Conservation (phyloP, 1,140 invertebrate genomes). For the Helicorthomorpha holstii region DNA sequence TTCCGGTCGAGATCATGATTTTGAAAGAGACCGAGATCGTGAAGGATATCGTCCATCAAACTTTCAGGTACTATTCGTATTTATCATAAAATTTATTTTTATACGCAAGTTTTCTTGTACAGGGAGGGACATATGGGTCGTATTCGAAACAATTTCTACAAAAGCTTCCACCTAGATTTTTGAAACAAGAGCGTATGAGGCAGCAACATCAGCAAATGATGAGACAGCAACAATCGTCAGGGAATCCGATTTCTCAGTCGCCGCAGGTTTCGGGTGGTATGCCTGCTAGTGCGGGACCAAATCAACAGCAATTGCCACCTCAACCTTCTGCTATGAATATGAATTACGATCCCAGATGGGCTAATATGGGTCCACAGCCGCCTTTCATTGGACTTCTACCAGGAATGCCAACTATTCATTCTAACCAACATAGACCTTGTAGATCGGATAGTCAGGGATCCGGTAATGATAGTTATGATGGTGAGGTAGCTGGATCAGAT, state of each 20-base stretch:
- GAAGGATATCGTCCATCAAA: slow-evolving; percentile 11
- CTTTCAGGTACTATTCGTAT: not conserved
- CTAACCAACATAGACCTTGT: slow-evolving; percentile 15
- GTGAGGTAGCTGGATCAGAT: slow-evolving; percentile 19
- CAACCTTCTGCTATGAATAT: slow-evolving; percentile 18
- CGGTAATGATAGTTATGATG: slow-evolving; percentile 23
- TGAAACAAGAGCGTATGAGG: slow-evolving; percentile 31
- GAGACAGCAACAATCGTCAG: slow-evolving; percentile 9
- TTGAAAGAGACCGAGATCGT: slow-evolving; percentile 21
- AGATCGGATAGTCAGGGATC: slow-evolving; percentile 27
- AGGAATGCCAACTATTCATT: slow-evolving; percentile 14
- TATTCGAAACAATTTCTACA: slow-evolving; percentile 49
- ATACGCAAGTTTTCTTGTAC: not conserved
- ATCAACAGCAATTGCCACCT: not conserved
- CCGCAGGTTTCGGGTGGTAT: not conserved
- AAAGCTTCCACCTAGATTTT: slow-evolving; percentile 68
- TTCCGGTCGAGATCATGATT: slow-evolving; percentile 2
- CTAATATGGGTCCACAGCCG: slow-evolving; percentile 20
- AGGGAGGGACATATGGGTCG: not conserved
- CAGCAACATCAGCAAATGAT: slow-evolving; percentile 16
- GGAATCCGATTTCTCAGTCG: not conserved
- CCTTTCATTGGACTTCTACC: slow-evolving; percentile 24
- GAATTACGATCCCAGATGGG: slow-evolving; percentile 19
- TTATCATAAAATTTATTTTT: not conserved
- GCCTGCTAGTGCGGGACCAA: no score